These are phyloP conservation scores for Amiota minor DNA, from an alignment of 2,888 invertebrate genomes.

Conservation along the genomic window DNA sequence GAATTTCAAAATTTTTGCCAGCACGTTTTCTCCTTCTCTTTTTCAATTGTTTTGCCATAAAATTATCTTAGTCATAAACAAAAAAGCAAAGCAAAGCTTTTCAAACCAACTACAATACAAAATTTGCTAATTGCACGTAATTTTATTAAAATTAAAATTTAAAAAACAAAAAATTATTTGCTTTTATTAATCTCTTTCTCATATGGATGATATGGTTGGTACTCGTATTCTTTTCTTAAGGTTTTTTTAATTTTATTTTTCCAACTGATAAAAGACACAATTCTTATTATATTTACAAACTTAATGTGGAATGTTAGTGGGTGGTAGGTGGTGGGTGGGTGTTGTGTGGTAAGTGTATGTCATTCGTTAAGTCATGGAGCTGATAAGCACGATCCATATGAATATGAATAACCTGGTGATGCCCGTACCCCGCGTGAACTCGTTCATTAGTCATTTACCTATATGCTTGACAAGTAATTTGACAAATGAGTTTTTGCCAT, in stretches of 20 bases:
- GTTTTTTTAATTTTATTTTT: too few relatives aligned
- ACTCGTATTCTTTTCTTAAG: too few relatives aligned
- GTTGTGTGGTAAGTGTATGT: too few relatives aligned
- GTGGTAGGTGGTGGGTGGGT: too few relatives aligned
- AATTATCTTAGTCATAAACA: background rate
- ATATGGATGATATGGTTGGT: too few relatives aligned
- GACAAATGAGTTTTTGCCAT: background rate
- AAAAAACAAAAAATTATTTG: conserved; percentile 2
- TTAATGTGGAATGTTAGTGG: too few relatives aligned
- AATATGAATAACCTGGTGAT: too few relatives aligned
- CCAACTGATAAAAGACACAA: too few relatives aligned
- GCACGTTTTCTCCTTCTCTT: conserved; percentile 42
- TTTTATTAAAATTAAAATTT: conserved; percentile 12
- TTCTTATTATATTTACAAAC: too few relatives aligned
- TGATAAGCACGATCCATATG: background rate
- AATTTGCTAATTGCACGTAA: conserved; percentile 52
- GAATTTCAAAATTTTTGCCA: conserved; percentile 20
- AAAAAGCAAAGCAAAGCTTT: conserved; percentile 7
- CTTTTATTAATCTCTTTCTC: too few relatives aligned
- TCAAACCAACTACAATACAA: conserved; percentile 20
- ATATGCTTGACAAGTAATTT: background rate
- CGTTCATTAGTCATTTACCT: too few relatives aligned
- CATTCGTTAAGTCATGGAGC: background rate
- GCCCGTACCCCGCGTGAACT: too few relatives aligned
- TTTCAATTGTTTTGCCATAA: conserved; percentile 9